Conservation (phyloP, 2,888 invertebrate genomes). For the Mechanitis mazaeus region DNA sequence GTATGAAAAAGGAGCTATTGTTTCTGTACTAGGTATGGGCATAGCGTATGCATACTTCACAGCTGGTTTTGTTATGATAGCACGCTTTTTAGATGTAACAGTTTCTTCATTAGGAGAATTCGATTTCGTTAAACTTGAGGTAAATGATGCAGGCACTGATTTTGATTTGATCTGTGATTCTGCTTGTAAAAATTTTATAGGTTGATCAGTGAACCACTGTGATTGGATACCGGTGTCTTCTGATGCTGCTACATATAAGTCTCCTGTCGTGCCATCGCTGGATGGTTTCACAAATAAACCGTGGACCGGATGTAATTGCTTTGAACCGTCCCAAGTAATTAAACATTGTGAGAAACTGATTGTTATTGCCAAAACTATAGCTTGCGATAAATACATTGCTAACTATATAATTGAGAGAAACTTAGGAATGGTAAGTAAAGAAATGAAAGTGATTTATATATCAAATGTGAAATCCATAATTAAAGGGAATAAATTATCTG, state of each 20-base stretch:
- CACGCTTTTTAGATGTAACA: conserved; percentile 47
- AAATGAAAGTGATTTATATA: conserved; percentile 1
- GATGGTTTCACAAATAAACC: conserved; percentile 66
- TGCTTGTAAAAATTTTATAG: conserved; percentile 54
- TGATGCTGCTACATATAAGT: conserved; percentile 66
- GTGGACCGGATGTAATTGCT: conserved; percentile 60
- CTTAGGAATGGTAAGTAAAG: background rate
- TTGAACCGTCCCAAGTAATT: conserved; percentile 42
- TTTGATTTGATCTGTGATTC: conserved; percentile 38
- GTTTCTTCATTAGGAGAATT: conserved; percentile 43
- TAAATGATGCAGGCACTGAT: conserved; percentile 34
- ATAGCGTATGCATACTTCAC: conserved; percentile 53
- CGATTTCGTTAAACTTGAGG: conserved; percentile 33
- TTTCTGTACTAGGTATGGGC: conserved; percentile 41
- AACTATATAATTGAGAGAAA: background rate
- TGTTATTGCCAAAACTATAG: conserved; percentile 25
- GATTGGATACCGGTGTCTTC: conserved; percentile 60
- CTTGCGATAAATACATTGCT: conserved; percentile 16
- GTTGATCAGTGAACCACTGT: conserved; percentile 64
- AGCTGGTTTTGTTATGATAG: conserved; percentile 44
- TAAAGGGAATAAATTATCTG: conserved; percentile 4
- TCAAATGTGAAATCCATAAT: background rate
- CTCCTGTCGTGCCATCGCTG: conserved; percentile 61
- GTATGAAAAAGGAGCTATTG: conserved; percentile 44
- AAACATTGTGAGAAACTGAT: conserved; percentile 35